phyloP scores from a whole-genome alignment of 2,888 invertebrate genomes.

The Ochropacha duplaris region DNA sequence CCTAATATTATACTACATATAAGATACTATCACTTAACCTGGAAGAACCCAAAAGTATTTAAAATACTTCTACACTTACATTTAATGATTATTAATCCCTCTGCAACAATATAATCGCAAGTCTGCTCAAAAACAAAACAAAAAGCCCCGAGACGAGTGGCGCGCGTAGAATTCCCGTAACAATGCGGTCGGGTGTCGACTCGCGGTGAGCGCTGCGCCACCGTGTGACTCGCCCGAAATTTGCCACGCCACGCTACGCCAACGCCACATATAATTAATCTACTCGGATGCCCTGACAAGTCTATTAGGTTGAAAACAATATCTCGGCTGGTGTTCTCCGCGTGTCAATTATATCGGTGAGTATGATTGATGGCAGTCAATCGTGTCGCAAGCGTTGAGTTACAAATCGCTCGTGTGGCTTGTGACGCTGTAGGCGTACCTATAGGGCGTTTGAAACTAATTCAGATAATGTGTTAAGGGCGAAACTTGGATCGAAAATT shows the following conservation, averaged over 20 bases:
- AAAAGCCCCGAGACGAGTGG: constrained; percentile 34
- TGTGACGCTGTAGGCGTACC: constrained; percentile 21
- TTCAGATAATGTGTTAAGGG: not conserved
- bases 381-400: constrained; percentile 21
- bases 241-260: constrained; percentile 9
- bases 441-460: not conserved
- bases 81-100: not conserved
- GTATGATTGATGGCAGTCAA: constrained; percentile 56
- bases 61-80: not conserved
- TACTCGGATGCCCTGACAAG: constrained; percentile 55
- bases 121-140: constrained; percentile 19
- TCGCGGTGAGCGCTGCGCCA: constrained; percentile 21
- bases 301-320: constrained; percentile 65
- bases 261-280: constrained; percentile 54
- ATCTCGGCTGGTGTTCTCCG: constrained; percentile 42
- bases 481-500: too few relatives aligned
- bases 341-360: constrained; percentile 59
- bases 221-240: constrained; percentile 15
- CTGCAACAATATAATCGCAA: not conserved
- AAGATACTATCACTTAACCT: not conserved
- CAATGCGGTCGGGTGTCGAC: constrained; percentile 59
- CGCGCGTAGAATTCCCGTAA: constrained; percentile 52
- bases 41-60: not conserved
- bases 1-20: too few relatives aligned
- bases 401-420: constrained; percentile 24